Percentiles rank a stretch among this genome's conserved stretches.
Conservation (phyloP, 2,888 invertebrate species). For the Netelia inedita region DNA sequence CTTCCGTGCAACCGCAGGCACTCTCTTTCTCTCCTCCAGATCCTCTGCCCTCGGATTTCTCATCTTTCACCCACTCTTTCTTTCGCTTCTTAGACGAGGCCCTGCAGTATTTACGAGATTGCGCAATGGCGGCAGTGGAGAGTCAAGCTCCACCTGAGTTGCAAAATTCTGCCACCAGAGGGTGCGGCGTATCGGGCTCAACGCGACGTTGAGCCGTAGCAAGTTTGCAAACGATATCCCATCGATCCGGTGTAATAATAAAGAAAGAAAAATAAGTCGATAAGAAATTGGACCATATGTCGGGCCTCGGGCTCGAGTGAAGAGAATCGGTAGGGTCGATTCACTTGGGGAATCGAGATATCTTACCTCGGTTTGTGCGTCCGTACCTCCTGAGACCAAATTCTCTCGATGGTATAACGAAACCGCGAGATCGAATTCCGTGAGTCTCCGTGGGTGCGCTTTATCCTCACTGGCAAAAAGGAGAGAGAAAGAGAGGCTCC, state of each 20-base stretch:
- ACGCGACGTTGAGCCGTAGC: constrained; percentile 1
- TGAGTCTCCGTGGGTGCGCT: constrained; percentile 72
- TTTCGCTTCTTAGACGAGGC: constrained; percentile 72
- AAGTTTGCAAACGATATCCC: constrained; percentile 56
- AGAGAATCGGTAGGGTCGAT: constrained; percentile 45
- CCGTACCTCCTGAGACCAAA: constrained; percentile 45
- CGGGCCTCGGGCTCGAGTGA: constrained; percentile 44
- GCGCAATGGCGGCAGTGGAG: not conserved
- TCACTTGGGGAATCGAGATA: constrained; percentile 65
- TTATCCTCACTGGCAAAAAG: constrained; percentile 50
- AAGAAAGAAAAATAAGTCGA: constrained; percentile 51
- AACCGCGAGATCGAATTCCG: constrained; percentile 79
- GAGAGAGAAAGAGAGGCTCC: constrained; percentile 49
- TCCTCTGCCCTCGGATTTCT: constrained; percentile 28
- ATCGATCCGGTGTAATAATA: constrained; percentile 47
- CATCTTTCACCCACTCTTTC: constrained; percentile 20
- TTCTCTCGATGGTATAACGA: constrained; percentile 63
- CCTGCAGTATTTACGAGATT: constrained; percentile 73
- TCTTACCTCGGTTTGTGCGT: constrained; percentile 27
- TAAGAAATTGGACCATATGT: constrained; percentile 66
- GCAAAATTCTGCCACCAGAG: not conserved
- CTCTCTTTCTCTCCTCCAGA: not conserved
- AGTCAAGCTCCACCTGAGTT: constrained; percentile 17
- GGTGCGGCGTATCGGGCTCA: not conserved
- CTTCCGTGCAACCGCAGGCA: constrained; percentile 71